Evolutionary conservation across 2,888 invertebrate species (phyloP), one percentile per base, ranked within the genome.

Genomic region (Cephonodes hylas): DNA sequence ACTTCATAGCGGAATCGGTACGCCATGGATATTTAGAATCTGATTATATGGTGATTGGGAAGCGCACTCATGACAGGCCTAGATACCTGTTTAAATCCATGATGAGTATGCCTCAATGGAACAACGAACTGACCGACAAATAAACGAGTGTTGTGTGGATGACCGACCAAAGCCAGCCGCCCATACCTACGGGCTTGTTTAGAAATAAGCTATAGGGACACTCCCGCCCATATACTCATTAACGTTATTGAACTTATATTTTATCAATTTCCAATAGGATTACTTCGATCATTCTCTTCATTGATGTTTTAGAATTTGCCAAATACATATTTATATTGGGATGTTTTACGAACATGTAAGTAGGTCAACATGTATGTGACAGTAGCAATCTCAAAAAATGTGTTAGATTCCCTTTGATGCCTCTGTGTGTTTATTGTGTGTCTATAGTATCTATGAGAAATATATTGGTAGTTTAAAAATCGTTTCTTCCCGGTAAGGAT

Each of bases 1-100:
- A 71, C 6, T 79, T 86, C 56, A 68, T 84, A 20, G 76, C 73
- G 0, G 79, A 76, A 53, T 80, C 84, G 0, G 73, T 83, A n/a
- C 84, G 81, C 25, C 78, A 74, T 2, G 74, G 75, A 45, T 75
- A 76, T 59, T 66, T 86, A 44, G 64, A 71, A 0, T 70, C 80
- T 0, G 62, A 70, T 0, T 85, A 73, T 63, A 60, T 58, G 5
- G 68, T 87, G 1, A 66, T 77, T 53, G 83, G 82, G 2, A 81
- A 75, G 61, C 75, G 67, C 13, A 69, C 68, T 0, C 67, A 69
- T 23, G 71, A 73, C 3, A 69, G 67, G n/a, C 81, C 85, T 1
- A 68, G 62, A 18, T 59, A 69, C 5, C 67, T 86, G 2, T 77
- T 73, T 34, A 34, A 63, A 13, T 73, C 67, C 31, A 66, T 86